A percentile compares a stretch with the other conserved stretches of the same genome.
phyloP scores from a whole-genome alignment of 2,888 invertebrate genomes.

The Bellardia bayeri region DNA sequence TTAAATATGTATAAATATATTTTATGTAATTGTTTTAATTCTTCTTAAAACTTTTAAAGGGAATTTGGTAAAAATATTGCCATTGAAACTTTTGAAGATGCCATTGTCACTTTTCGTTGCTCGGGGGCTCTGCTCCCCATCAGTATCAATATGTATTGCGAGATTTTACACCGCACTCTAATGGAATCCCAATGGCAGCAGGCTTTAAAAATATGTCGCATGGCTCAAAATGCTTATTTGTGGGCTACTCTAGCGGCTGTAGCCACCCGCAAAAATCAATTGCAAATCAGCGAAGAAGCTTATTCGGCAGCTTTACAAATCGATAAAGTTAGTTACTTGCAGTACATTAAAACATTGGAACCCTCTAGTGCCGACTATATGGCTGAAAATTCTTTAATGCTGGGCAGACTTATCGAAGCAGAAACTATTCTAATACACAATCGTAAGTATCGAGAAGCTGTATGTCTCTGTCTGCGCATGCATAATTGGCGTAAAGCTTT shows the following conservation, averaged over 20 bases:
- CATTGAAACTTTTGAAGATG: slow-evolving; percentile 92
- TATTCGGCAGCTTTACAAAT: slow-evolving; percentile 95
- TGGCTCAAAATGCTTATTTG: slow-evolving; percentile 86
- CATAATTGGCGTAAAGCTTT: slow-evolving; percentile 83
- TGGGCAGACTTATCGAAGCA: slow-evolving; percentile 83
- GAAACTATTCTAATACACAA: slow-evolving; percentile 84
- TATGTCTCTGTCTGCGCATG: slow-evolving; percentile 82
- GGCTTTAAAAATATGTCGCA: slow-evolving; percentile 90
- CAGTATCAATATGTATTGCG: slow-evolving; percentile 83
- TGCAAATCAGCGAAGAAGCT: slow-evolving; percentile 96
- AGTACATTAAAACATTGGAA: slow-evolving; percentile 89
- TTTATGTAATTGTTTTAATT: not conserved
- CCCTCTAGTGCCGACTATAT: slow-evolving; percentile 83
- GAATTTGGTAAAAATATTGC: slow-evolving; percentile 95
- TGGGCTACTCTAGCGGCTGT: slow-evolving; percentile 98
- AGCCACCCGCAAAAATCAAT: slow-evolving; percentile 93
- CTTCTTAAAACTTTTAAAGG: slow-evolving; percentile 83
- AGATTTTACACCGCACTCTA: slow-evolving; percentile 88
- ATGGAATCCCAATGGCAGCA: slow-evolving; percentile 92
- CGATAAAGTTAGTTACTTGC: slow-evolving; percentile 94
- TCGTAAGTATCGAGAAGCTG: slow-evolving; percentile 81
- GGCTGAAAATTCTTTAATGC: slow-evolving; percentile 84
- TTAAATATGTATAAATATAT: not conserved
- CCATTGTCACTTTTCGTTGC: slow-evolving; percentile 92
- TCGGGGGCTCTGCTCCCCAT: slow-evolving; percentile 92